These are phyloP conservation scores for Microcebus murinus DNA, from an alignment of 2,113 vertebrate species.

Conservation along the genomic window DNA sequence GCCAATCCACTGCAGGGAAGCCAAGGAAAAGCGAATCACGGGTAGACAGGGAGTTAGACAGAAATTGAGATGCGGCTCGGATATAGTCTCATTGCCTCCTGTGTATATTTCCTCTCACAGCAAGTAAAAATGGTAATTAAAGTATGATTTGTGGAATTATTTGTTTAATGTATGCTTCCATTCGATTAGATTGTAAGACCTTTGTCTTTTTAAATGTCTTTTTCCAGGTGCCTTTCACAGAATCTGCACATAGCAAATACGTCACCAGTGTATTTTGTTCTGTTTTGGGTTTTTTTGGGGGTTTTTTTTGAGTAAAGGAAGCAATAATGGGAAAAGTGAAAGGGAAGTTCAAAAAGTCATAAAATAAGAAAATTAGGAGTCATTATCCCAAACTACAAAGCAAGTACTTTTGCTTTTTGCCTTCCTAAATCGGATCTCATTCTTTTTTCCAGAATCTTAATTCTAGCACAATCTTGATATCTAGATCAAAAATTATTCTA, in stretches of 20 bases:
- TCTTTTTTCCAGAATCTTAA: not conserved
- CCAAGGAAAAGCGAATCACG: not conserved
- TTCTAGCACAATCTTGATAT: not conserved
- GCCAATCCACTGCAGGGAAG: not conserved
- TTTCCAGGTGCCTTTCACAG: not conserved
- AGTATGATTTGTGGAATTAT: not conserved
- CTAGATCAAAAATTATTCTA: not conserved
- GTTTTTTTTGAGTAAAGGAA: not conserved
- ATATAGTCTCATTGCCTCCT: not conserved
- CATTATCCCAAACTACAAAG: not conserved
- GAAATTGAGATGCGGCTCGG: not conserved
- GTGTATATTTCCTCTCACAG: not conserved
- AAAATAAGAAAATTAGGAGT: not conserved
- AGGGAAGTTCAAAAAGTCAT: not conserved
- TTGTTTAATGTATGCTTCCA: not conserved
- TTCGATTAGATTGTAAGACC: not conserved
- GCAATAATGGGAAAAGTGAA: not conserved
- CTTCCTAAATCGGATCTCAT: not conserved
- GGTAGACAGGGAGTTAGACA: too few relatives aligned
- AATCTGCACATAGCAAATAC: rapidly evolving
- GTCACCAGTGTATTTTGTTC: not conserved
- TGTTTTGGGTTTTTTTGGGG: not conserved
- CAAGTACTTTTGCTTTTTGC: not conserved
- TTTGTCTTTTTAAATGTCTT: not conserved
- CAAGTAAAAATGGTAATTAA: not conserved